Base-by-base conservation (phyloP, 2,888 invertebrate species). In the Sinelater perroti region DNA sequence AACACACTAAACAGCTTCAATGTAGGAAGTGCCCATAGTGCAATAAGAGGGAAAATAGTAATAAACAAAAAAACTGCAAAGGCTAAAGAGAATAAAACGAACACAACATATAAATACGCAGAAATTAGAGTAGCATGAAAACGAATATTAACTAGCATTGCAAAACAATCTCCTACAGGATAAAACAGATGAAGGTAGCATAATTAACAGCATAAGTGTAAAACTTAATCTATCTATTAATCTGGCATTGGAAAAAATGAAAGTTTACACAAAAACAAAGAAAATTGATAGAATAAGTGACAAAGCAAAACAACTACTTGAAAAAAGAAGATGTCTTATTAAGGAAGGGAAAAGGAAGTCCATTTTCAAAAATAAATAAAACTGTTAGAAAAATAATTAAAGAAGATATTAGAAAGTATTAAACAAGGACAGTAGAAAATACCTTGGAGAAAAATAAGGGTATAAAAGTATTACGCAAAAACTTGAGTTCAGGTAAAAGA, bases 21-120 rank as follows among this genome's bases (percentile, higher is more conserved):
- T 10, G 14, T 6, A 2, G 31, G 6, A n/a, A 31, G 31, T 31
- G 31, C 11, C 31, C 30, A n/a, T n/a, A n/a, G n/a, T n/a, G n/a
- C n/a, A n/a, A n/a, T n/a, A n/a, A n/a, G n/a, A n/a, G n/a, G 31
- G 14, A 10, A 31, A 2, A 31, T 31, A 31, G 6, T 31, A 31
- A 31, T 31, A 31, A 31, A 31, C 14, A 31, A 14, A 31, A 35
- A 35, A 35, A 3, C n/a, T 35, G 35, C 16, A 35, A n/a, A 35
- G 3, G 3, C 13, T 11, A 33, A 8, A 33, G 8, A 33, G 16
- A 16, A 33, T 33, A 8, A 33, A 8, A 33, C 33, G 33, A 33
- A 11, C 4, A n/a, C 33, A 8, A 33, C 33, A 2, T 33, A 16
- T 11, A 33, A 16, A 33, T 33, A 3, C n/a, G 2, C 11, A 33